Evolutionary conservation across 2,888 invertebrate species (phyloP).

Genomic region (Syrphus vitripennis): DNA sequence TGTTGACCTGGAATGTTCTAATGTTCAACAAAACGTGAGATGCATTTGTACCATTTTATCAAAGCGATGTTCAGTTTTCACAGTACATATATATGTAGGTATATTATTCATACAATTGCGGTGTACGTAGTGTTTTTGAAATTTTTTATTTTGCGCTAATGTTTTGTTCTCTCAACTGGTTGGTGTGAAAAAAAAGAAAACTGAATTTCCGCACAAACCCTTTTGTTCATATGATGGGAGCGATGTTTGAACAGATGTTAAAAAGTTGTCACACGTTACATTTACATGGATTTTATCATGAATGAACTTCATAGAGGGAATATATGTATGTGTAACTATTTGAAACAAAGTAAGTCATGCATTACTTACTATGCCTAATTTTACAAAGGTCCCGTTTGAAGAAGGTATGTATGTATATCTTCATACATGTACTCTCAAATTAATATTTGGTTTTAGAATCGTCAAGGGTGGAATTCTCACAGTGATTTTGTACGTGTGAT

Average conservation of each 20-base stretch:
- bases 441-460: neutral
- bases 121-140: slow-evolving; percentile 38
- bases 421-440: too few species aligned
- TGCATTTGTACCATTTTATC: slow-evolving; percentile 27
- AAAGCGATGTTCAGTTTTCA: neutral
- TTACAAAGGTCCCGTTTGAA: neutral
- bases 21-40: slow-evolving; percentile 58
- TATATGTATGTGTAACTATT: too few species aligned
- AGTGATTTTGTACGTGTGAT: too few species aligned
- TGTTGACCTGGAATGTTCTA: slow-evolving; percentile 57
- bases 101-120: slow-evolving; percentile 23
- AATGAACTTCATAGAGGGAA: neutral
- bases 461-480: too few species aligned
- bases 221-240: neutral
- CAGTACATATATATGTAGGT: neutral
- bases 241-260: slow-evolving; percentile 64
- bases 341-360: slow-evolving; percentile 11
- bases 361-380: neutral
- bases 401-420: neutral
- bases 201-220: slow-evolving; percentile 13
- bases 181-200: slow-evolving; percentile 17
- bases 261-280: slow-evolving; percentile 26
- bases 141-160: slow-evolving; percentile 34
- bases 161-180: slow-evolving; percentile 28
- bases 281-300: neutral